phyloP scores from a whole-genome alignment of 2,797 vertebrate genomes.

The Danio albolineatus region DNA sequence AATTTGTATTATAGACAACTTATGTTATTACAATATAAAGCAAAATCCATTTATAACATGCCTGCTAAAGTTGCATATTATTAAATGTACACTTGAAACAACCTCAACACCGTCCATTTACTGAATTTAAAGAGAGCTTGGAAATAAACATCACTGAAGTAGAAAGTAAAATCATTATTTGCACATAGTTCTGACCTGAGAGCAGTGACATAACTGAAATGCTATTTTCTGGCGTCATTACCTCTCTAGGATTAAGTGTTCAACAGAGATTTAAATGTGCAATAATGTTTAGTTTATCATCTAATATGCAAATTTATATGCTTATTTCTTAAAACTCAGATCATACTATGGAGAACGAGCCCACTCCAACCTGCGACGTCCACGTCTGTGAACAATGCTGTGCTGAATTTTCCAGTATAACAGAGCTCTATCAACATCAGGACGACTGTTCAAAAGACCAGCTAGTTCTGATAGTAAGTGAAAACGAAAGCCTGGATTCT shows the following conservation, averaged over 20 bases:
- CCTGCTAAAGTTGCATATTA: background rate
- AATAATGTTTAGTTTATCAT: background rate
- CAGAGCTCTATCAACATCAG: slow-evolving; percentile 96
- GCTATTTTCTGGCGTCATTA: background rate
- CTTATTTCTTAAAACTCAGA: slow-evolving; percentile 85
- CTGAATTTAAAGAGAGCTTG: no score
- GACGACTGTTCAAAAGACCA: slow-evolving; percentile 98
- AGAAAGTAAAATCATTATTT: background rate
- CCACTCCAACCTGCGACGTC: slow-evolving; percentile 89
- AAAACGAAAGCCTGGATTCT: slow-evolving; percentile 84
- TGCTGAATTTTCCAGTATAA: slow-evolving; percentile 96
- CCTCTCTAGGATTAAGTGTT: background rate
- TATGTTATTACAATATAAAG: background rate
- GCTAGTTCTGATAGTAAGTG: slow-evolving; percentile 97
- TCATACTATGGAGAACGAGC: slow-evolving; percentile 85
- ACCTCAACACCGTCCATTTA: background rate
- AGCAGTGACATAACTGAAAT: background rate
- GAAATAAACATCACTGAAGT: no score
- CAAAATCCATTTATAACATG: background rate
- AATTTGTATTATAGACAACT: background rate
- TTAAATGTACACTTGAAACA: background rate
- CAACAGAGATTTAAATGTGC: background rate
- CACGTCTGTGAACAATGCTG: slow-evolving; percentile 98
- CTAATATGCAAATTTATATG: background rate
- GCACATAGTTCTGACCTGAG: background rate